Percentiles rank a stretch among this genome's conserved stretches.
Conservation (phyloP, 2,888 invertebrate genomes). For the Sminthurinus aureus region DNA sequence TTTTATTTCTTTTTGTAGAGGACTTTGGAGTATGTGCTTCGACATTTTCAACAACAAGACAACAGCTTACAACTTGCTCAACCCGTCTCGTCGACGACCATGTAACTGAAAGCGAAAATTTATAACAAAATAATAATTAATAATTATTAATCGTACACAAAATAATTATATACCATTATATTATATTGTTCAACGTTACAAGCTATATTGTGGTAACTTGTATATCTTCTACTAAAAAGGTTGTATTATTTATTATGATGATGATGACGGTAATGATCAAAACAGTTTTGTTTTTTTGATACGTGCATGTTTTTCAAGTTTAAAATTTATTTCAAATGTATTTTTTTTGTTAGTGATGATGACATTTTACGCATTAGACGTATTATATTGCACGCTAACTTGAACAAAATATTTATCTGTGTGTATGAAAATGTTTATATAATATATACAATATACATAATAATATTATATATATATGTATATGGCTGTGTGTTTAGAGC, state of each 20-base stretch:
- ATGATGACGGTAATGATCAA: background rate
- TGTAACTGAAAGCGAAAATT: background rate
- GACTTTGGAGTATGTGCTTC: conserved; percentile 81
- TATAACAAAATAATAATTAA: background rate
- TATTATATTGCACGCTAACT: conserved; percentile 28
- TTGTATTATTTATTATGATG: background rate
- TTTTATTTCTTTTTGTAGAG: conserved; percentile 69
- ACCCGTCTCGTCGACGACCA: conserved; percentile 31
- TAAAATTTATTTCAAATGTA: conserved; percentile 6
- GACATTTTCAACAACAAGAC: conserved; percentile 16
- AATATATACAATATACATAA: too few relatives aligned
- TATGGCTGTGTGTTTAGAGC: too few relatives aligned
- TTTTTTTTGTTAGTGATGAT: background rate
- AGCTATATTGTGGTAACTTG: background rate
- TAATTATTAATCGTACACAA: background rate
- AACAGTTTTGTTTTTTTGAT: background rate
- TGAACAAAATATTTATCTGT: conserved; percentile 30
- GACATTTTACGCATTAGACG: background rate
- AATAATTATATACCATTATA: too few relatives aligned
- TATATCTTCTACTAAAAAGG: background rate
- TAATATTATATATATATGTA: conserved; percentile 21
- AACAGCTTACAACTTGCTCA: conserved; percentile 9
- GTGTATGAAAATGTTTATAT: conserved; percentile 40
- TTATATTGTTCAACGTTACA: conserved; percentile 37
- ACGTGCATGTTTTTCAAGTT: conserved; percentile 12